Base-by-base conservation (phyloP, 2,797 vertebrate genomes). In the Phylloscopus collybita region DNA sequence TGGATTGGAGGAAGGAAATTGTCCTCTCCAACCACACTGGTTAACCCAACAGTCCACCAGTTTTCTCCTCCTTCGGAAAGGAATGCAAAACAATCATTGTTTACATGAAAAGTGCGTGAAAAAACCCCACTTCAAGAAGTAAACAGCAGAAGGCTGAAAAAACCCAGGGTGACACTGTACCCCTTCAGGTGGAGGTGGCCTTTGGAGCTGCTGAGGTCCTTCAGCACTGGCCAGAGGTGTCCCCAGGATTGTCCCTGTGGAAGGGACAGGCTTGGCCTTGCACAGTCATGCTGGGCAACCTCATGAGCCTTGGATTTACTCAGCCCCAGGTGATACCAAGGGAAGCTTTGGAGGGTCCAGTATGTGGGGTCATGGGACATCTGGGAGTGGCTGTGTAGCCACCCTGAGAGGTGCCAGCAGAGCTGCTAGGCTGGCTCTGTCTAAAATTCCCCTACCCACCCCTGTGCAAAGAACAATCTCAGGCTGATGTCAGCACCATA, bases 311-410 rank as follows among this genome's bases (percentile, higher is more conserved):
- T 7, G 16, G 57, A 13, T 1, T 87, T 54, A 42, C 26, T 50
- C 32, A 51, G 19, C 20, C 42, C 13, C 21, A 59, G 13, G 19
- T 15, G 34, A 25, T 19, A 36, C 29, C 64, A n/a, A 36, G n/a
- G 19, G 64, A 50, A 47, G n/a, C 0, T 64, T 66, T 26, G 49
- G 67, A 83, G 62, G 21, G 7, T 70, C 9, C 30, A 9, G 17
- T 5, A 1, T 3, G 4, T 26, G 16, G 47, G 22, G 30, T 38
- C 9, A 2, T 3, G 7, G 57, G 72, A 2, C 16, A 4, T 16
- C 51, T 70, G 72, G 65, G 49, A 23, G 25, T 19, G 70, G 4
- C 11, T 45, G 30, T 21, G 12, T 3, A 64, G 62, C 62, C 54
- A 45, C 56, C 15, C 36, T 29, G n/a, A 81, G 27, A 57, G 36